Evolutionary conservation across 2,797 vertebrate species (phyloP).

Genomic region (Necrosyrtes monachus): DNA sequence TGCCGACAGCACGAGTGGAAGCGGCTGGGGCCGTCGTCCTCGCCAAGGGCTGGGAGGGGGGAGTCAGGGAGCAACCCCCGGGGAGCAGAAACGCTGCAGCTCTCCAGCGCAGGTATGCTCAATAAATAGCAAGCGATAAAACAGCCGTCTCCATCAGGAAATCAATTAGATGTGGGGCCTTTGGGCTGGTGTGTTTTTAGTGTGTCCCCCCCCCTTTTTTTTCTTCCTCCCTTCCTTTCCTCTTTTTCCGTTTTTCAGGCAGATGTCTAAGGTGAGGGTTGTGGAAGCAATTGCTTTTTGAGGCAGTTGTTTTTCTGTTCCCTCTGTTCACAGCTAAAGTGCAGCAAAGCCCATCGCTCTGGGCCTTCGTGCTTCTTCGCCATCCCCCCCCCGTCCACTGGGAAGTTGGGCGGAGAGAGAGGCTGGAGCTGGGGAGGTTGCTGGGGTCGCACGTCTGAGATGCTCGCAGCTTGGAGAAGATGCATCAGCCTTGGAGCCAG

Average conservation of each 20-base stretch:
- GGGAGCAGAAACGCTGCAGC: background rate
- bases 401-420: background rate
- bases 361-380: background rate
- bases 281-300: background rate
- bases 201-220: background rate
- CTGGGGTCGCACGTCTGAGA: fast-evolving
- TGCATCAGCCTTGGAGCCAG: background rate
- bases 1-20: background rate
- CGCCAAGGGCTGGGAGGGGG: background rate
- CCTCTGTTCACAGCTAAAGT: background rate
- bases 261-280: slow-evolving; percentile 5
- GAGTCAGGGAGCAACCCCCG: background rate
- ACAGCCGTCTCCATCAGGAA: background rate
- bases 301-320: background rate
- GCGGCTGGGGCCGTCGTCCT: background rate
- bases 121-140: background rate
- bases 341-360: background rate
- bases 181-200: background rate
- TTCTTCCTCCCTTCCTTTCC: background rate
- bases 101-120: background rate
- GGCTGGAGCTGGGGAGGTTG: background rate
- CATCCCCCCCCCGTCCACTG: fast-evolving
- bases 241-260: background rate
- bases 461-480: background rate
- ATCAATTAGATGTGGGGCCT: background rate